phyloP scores from a whole-genome alignment of 2,888 invertebrate genomes.

The Globia sparganii region DNA sequence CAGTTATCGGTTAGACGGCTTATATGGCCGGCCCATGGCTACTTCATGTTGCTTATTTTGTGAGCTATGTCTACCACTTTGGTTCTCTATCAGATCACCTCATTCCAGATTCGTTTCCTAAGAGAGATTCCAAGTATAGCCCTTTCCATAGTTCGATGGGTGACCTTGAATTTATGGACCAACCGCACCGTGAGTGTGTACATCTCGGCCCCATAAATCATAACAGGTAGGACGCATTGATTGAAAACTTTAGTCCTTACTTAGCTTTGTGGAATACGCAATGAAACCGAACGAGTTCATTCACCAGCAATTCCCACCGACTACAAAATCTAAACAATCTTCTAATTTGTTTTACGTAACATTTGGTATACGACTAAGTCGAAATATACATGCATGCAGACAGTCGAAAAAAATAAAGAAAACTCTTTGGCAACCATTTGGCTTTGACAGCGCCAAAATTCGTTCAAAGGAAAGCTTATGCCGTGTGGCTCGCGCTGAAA shows the following conservation, averaged over 20 bases:
- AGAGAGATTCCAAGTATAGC: not conserved
- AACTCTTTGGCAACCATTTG: slow-evolving; percentile 1
- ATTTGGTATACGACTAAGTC: not conserved
- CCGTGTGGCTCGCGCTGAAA: not conserved
- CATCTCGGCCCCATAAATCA: not conserved
- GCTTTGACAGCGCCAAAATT: slow-evolving; percentile 20
- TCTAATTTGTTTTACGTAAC: not conserved
- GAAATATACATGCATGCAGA: not conserved
- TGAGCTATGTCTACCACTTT: not conserved
- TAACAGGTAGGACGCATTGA: not conserved
- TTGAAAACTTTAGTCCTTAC: not conserved
- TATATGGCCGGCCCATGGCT: not conserved
- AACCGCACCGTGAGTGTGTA: too few relatives aligned
- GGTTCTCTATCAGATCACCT: not conserved
- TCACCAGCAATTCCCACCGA: not conserved
- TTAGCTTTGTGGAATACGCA: not conserved
- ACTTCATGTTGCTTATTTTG: not conserved
- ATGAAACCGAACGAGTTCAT: too few relatives aligned
- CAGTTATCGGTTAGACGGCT: not conserved
- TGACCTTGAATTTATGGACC: not conserved
- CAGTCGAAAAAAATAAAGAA: not conserved
- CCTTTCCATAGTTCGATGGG: not conserved
- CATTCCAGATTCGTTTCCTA: not conserved
- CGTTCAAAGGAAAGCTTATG: slow-evolving; percentile 16
- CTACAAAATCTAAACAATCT: not conserved